Evolutionary conservation across 2,113 vertebrate species (phyloP), one percentile per base, ranked within the genome.

Genomic region (Diglossa brunneiventris): DNA sequence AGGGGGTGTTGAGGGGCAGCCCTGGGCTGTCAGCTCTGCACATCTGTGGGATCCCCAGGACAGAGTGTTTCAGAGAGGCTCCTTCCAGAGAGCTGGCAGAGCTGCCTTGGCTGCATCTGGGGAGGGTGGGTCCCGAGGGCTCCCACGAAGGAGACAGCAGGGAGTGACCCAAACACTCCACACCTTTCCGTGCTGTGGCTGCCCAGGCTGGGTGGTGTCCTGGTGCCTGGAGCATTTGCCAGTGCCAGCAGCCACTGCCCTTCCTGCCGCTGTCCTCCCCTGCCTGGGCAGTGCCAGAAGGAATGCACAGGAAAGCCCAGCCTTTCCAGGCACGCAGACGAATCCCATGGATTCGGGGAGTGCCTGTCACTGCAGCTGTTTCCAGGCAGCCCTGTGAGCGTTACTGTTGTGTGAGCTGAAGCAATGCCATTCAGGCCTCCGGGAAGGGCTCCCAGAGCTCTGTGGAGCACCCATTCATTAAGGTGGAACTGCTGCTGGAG

Each of bases 401-500:
- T 58, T 27, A 6, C 53, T 2, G 58, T 42, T 26, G 83, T 59
- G 88, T 15, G 70, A 76, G 76, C 58, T 74, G 75, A 85, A 94
- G 82, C 9, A 1, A 79, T 52, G 62, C 79, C 76, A 44, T 83
- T 92, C 87, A 81, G 77, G 73, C 50, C 7, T 6, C 69, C 0
- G 35, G 87, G 87, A 91, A 87, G 72, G 9, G 28, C n/a, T 64
- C 87, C 19, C 19, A 15, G 23, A 82, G 67, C 75, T 88, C 79
- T 83, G 70, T 78, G 35, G 79, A 76, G 75, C 70, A 47, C 37
- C 75, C 41, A 47, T 64, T 92, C 82, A 44, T 66, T 5, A n/a
- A 6, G 1, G 58, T 4, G 1, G 37, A 56, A 18, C 68, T 69
- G 44, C 33, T 7, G 70, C 75, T 74, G 0, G 0, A 3, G 19